phyloP scores from a whole-genome alignment of 2,888 invertebrate species.

The Philaethria dido region DNA sequence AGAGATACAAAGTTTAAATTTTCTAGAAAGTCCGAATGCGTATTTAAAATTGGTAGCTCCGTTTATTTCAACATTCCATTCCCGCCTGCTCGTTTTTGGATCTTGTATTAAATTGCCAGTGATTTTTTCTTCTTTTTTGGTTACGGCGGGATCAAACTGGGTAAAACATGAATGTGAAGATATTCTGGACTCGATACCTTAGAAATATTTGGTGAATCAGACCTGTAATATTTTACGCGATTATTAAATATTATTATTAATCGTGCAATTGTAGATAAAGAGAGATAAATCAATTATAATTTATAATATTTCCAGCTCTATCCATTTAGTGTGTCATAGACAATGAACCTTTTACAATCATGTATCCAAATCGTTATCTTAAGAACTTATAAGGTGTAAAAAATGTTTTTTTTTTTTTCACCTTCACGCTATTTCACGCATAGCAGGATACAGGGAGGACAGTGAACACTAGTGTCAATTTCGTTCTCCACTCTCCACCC shows the following conservation, averaged over 20 bases:
- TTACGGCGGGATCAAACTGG: conserved; percentile 48
- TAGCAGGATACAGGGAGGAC: no score
- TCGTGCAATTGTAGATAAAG: background rate
- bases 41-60: conserved; percentile 75
- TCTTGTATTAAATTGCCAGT: conserved; percentile 73
- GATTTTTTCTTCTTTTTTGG: conserved; percentile 71
- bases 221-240: background rate
- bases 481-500: no score
- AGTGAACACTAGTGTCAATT: no score
- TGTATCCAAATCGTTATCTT: no score
- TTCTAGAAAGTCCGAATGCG: conserved; percentile 53
- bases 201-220: conserved; percentile 6
- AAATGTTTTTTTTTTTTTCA: no score
- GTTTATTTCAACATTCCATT: conserved; percentile 75
- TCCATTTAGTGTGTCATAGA: no score
- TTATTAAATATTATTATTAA: background rate
- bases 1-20: conserved; percentile 57
- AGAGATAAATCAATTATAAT: no score
- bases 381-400: no score
- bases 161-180: conserved; percentile 17
- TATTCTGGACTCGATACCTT: conserved; percentile 1
- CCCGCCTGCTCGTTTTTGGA: conserved; percentile 69
- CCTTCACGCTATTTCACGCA: no score
- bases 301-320: no score
- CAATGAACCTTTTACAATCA: no score